A percentile compares a stretch with the other conserved stretches of the same genome.
phyloP scores from a whole-genome alignment of 2,797 vertebrate species.

The Cryptoprocta ferox region DNA sequence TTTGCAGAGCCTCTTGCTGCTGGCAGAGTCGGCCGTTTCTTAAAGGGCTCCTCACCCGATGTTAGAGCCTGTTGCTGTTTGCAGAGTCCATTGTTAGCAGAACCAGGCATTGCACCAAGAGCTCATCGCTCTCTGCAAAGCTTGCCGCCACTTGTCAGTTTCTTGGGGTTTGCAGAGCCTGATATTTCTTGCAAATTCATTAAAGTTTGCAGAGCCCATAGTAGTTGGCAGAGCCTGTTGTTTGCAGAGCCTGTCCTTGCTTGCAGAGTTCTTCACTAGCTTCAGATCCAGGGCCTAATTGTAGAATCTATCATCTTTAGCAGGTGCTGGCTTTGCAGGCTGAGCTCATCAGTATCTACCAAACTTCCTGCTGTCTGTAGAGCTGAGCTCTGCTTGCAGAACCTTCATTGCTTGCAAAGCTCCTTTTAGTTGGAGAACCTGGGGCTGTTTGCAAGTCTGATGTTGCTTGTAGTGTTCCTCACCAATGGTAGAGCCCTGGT shows the following conservation, averaged over 20 bases:
- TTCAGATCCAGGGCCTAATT: background rate
- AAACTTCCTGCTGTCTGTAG: conserved; percentile 44
- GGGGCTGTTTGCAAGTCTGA: background rate
- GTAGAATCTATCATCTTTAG: conserved; percentile 46
- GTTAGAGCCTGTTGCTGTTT: conserved; percentile 55
- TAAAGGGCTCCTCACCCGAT: conserved; percentile 29
- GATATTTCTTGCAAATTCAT: background rate
- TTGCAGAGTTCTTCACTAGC: background rate
- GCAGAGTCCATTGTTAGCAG: conserved; percentile 36
- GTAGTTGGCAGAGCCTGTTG: background rate
- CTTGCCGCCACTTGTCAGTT: conserved; percentile 38
- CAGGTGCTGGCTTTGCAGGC: conserved; percentile 45
- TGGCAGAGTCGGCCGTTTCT: conserved; percentile 64
- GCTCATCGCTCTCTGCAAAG: conserved; percentile 40
- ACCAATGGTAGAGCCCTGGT: background rate
- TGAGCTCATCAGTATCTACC: conserved; percentile 44
- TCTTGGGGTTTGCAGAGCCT: conserved; percentile 43
- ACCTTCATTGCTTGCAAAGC: background rate
- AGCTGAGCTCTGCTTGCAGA: background rate
- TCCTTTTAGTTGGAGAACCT: background rate
- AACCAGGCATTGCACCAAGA: background rate
- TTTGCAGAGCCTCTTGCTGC: conserved; percentile 53
- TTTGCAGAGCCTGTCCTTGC: conserved; percentile 15
- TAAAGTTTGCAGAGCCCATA: conserved; percentile 16
- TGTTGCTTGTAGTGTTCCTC: background rate